Conservation (phyloP, 2,888 invertebrate genomes). For the Crematogaster levior region DNA sequence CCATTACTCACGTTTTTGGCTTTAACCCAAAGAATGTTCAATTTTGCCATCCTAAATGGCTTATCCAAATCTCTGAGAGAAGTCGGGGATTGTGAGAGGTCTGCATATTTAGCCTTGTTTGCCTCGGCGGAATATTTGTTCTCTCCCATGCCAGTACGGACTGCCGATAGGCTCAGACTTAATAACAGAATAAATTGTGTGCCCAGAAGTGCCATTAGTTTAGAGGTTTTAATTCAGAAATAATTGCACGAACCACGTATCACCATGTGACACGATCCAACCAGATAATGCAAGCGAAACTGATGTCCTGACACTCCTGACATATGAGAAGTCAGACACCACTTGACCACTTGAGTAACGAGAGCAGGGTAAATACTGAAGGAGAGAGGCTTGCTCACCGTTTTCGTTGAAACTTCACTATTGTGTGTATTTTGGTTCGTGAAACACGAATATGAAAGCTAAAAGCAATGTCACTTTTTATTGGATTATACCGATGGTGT, state of each 20-base stretch:
- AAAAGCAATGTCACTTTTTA: too few species aligned
- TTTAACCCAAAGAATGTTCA: slow-evolving; percentile 96
- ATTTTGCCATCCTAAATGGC: slow-evolving; percentile 96
- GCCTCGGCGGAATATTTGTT: slow-evolving; percentile 90
- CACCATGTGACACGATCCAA: neutral
- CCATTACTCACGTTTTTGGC: slow-evolving; percentile 91
- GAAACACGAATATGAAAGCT: too few species aligned
- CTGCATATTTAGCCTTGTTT: slow-evolving; percentile 85
- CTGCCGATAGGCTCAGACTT: slow-evolving; percentile 45
- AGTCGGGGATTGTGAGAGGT: slow-evolving; percentile 80
- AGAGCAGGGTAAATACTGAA: too few species aligned
- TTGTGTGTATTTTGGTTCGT: too few species aligned
- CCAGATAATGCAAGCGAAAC: too few species aligned
- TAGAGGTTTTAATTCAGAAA: neutral
- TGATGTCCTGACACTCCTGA: too few species aligned
- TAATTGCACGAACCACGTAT: neutral
- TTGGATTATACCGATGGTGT: too few species aligned
- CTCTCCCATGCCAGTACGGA: slow-evolving; percentile 52
- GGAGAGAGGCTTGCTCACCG: too few species aligned
- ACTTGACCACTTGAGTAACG: too few species aligned
- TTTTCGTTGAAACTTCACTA: too few species aligned
- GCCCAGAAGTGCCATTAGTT: neutral
- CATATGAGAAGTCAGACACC: too few species aligned
- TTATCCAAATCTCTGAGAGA: slow-evolving; percentile 91
- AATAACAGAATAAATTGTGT: slow-evolving; percentile 40